Evolutionary conservation across 2,888 invertebrate genomes (phyloP).

Genomic region (Arge pagana): DNA sequence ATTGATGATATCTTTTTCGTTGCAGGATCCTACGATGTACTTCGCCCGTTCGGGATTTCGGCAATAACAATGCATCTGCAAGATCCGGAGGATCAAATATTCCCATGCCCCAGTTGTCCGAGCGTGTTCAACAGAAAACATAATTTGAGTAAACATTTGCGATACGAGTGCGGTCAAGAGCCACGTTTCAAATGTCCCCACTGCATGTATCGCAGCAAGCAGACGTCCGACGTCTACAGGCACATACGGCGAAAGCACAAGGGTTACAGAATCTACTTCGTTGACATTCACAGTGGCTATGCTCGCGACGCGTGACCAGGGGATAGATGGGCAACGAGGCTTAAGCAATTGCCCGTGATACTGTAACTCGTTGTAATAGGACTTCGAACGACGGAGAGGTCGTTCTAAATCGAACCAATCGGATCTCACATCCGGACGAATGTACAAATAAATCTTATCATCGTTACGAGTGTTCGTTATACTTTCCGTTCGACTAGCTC

Average conservation of each 20-base stretch:
- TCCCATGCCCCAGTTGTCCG: slow-evolving; percentile 46
- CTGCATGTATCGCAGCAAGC: slow-evolving; percentile 49
- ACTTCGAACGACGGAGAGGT: too few species aligned
- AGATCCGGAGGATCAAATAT: slow-evolving; percentile 25
- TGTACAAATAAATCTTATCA: too few species aligned
- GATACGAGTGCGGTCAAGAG: slow-evolving; percentile 52
- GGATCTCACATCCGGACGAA: too few species aligned
- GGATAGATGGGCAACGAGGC: too few species aligned
- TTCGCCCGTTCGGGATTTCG: slow-evolving; percentile 1
- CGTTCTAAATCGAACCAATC: too few species aligned
- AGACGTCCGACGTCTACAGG: slow-evolving; percentile 49
- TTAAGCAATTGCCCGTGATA: too few species aligned
- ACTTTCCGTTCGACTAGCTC: too few species aligned
- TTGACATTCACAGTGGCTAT: slow-evolving; percentile 37
- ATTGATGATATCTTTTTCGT: too few species aligned
- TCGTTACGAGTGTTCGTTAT: too few species aligned
- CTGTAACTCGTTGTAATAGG: too few species aligned
- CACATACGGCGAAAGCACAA: slow-evolving; percentile 50
- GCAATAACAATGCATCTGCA: slow-evolving; percentile 13
- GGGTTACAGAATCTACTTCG: slow-evolving; percentile 41
- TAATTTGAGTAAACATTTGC: slow-evolving; percentile 48
- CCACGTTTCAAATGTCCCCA: slow-evolving; percentile 53
- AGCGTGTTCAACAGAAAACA: slow-evolving; percentile 47
- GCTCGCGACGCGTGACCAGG: too few species aligned
- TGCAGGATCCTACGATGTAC: slow-evolving; percentile 2